Evolutionary conservation across 2,888 invertebrate species (phyloP).

Genomic region (Siphlonurus alternatus): DNA sequence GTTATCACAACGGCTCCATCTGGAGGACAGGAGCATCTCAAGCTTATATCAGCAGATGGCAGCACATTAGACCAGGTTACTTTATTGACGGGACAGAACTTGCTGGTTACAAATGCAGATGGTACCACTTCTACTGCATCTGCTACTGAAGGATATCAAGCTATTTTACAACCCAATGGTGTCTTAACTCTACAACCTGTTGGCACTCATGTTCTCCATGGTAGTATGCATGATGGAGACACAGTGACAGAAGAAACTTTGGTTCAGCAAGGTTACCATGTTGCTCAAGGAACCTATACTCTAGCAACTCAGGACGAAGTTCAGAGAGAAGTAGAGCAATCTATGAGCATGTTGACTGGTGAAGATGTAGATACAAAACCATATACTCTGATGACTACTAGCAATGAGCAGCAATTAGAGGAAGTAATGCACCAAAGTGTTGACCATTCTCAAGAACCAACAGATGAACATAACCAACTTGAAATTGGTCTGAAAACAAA

Average conservation of each 20-base stretch:
- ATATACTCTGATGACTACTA: neutral
- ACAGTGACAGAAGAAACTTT: neutral
- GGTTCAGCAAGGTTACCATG: neutral
- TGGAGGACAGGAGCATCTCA: neutral
- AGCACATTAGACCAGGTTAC: conserved; percentile 5
- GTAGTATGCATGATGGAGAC: neutral
- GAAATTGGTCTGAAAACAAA: neutral
- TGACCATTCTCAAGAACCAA: neutral
- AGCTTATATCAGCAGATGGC: conserved; percentile 9
- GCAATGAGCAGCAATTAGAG: neutral
- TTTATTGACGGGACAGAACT: conserved; percentile 1
- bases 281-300: neutral
- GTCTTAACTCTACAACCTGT: neutral
- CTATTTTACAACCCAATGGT: neutral
- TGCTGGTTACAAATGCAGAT: neutral
- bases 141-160: neutral
- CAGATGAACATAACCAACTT: neutral
- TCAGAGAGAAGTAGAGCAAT: neutral
- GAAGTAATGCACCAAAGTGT: neutral
- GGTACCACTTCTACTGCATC: neutral
- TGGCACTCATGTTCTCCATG: neutral
- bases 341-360: neutral
- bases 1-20: neutral
- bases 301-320: neutral
- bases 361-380: neutral